phyloP scores from a whole-genome alignment of 2,888 invertebrate species.

The Spialia ferax region DNA sequence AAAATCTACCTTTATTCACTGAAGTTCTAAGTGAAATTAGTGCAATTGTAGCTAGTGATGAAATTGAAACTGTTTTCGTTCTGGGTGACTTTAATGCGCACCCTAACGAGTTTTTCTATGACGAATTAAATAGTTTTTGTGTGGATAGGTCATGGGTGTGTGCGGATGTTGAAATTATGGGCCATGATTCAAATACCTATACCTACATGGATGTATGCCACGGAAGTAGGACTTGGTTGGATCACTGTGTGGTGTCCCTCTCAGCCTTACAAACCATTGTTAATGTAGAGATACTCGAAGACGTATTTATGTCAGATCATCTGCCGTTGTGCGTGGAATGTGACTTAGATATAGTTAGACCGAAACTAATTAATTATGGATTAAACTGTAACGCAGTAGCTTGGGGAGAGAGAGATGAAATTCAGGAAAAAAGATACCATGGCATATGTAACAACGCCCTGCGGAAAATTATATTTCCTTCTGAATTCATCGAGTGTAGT shows the following conservation, averaged over 20 bases:
- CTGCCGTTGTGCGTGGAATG: neutral
- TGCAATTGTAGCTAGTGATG: neutral
- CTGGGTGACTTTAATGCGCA: too few relatives aligned
- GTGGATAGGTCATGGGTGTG: neutral
- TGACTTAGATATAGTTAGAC: neutral
- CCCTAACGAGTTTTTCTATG: neutral
- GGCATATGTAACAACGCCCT: neutral
- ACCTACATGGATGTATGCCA: neutral
- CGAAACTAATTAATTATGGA: neutral
- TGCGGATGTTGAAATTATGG: neutral
- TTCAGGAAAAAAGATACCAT: neutral
- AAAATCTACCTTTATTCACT: neutral
- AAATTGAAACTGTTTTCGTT: constrained; percentile 11
- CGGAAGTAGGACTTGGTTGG: neutral
- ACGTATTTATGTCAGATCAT: neutral
- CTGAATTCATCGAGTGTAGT: too few relatives aligned
- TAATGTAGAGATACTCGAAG: neutral
- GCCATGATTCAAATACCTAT: neutral
- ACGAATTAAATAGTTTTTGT: neutral
- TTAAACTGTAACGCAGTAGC: neutral
- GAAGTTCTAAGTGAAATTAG: neutral
- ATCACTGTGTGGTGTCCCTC: neutral
- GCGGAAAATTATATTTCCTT: too few relatives aligned
- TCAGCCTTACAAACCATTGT: neutral
- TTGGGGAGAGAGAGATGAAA: neutral